Base-by-base conservation (phyloP, 2,113 vertebrate genomes). In the Hepsetus odoe region DNA sequence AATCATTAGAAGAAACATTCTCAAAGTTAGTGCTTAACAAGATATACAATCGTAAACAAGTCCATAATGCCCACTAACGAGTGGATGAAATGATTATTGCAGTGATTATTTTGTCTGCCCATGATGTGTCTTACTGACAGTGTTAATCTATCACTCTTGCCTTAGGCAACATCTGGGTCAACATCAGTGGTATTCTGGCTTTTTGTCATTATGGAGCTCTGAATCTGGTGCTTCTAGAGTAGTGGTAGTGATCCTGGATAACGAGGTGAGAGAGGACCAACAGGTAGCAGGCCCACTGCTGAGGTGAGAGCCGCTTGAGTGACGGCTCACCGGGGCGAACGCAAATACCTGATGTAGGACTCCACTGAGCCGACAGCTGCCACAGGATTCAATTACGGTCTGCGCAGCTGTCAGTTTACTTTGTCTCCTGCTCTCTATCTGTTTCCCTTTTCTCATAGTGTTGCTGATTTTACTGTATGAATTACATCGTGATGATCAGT, bases 311-410 rank as follows among this genome's bases (percentile, higher is more conserved):
- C 38, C 4, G 22, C 14, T 69, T 71, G 53, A 80, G n/a, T 76
- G 72, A 77, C 69, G 80, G 32, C 70, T 75, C 32, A 18, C 51
- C 40, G 38, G 22, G 64, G 28, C 30, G 4, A 72, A 32, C 33
- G n/a, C 49, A 51, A 26, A 42, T 72, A 66, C 24, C 65, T 81
- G 68, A n/a, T 56, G 51, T 51, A 61, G 38, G 44, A 75, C 62
- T 66, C 66, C 44, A 70, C 51, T 66, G 71, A 79, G 80, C 44
- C 56, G 67, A 62, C 80, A 83, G 66, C 80, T 83, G 82, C 68
- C 65, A 71, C 14, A 35, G 58, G 67, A 81, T 86, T 84, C 70
- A 75, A 62, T 82, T 74, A 79, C 33, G 66, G 20, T 40, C 51
- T 80, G 42, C 33, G 72, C 68, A 75, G 40, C 76, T 83, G 13